Evolutionary conservation across 1,140 invertebrate species (phyloP).

Genomic region (Chymomyza costata): DNA sequence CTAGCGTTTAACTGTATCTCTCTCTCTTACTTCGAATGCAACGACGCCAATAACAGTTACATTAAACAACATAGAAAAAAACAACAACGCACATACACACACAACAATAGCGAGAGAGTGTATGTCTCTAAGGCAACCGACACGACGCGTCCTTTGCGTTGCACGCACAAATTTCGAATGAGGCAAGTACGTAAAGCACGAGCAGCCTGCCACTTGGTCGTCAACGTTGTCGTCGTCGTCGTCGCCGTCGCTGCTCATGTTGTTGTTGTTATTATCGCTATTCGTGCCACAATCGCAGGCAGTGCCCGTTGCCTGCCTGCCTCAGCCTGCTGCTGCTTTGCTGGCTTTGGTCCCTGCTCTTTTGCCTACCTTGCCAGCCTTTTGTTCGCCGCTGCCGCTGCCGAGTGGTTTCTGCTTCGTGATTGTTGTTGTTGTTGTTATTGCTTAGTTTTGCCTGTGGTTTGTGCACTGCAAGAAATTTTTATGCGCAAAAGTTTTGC

Average conservation of each 20-base stretch:
- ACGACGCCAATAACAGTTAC: slow-evolving; percentile 7
- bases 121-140: not conserved
- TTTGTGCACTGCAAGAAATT: too few relatives aligned
- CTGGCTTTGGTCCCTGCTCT: not conserved
- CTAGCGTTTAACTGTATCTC: slow-evolving; percentile 5
- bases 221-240: slow-evolving; percentile 3
- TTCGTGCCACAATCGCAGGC: not conserved
- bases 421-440: slow-evolving; percentile 10
- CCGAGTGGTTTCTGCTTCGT: not conserved
- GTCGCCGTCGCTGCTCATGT: slow-evolving; percentile 2
- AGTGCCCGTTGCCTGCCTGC: slow-evolving; percentile 3
- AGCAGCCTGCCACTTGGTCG: not conserved
- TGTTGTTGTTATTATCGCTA: not conserved
- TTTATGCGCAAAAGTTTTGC: too few relatives aligned
- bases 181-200: slow-evolving; percentile 21
- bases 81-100: not conserved
- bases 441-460: too few relatives aligned
- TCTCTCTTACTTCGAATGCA: not conserved
- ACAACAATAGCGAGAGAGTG: not conserved
- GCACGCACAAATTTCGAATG: slow-evolving; percentile 71
- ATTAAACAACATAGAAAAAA: not conserved
- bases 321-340: slow-evolving; percentile 21
- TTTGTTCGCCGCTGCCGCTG: slow-evolving; percentile 16
- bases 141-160: slow-evolving; percentile 64
- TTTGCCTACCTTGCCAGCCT: slow-evolving; percentile 24